Evolutionary conservation across 37 sponge, comb jelly and placozoan genomes (phyloP).

Genomic region (Eunapius fragilis): DNA sequence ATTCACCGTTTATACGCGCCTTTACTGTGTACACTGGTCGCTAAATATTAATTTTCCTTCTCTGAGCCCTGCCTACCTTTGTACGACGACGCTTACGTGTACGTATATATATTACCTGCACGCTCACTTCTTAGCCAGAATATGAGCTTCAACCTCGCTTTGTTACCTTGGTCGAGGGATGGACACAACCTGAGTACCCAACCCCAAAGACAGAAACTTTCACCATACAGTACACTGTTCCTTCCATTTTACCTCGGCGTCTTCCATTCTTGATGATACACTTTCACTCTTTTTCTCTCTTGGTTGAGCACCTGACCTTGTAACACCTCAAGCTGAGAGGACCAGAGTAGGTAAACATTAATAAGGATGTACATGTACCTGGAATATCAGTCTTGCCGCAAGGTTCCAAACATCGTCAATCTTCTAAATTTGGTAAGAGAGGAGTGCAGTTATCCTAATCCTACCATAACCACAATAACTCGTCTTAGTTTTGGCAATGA

Average conservation of each 20-base stretch:
- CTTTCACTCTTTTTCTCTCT: not conserved
- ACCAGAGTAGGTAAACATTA: too few species aligned
- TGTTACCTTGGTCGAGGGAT: not conserved
- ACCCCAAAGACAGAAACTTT: not conserved
- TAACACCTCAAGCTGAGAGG: not conserved
- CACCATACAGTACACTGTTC: not conserved
- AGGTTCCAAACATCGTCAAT: not conserved
- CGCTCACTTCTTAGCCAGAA: not conserved
- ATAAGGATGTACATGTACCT: too few species aligned
- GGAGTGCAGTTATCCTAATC: not conserved
- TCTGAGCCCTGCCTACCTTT: too few species aligned
- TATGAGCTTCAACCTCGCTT: not conserved
- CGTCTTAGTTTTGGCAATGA: not conserved
- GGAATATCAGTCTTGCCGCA: not conserved
- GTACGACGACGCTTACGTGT: not conserved
- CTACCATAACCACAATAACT: not conserved
- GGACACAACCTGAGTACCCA: not conserved
- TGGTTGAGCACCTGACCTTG: not conserved
- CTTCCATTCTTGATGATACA: not conserved
- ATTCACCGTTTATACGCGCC: too few species aligned
- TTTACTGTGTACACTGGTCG: too few species aligned
- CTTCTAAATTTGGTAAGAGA: not conserved
- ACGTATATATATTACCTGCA: not conserved
- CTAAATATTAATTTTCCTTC: too few species aligned
- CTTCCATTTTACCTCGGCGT: not conserved